These are phyloP conservation scores for Cryptomyrus ogoouensis DNA, from an alignment of 2,113 vertebrate species.

Conservation along the genomic window DNA sequence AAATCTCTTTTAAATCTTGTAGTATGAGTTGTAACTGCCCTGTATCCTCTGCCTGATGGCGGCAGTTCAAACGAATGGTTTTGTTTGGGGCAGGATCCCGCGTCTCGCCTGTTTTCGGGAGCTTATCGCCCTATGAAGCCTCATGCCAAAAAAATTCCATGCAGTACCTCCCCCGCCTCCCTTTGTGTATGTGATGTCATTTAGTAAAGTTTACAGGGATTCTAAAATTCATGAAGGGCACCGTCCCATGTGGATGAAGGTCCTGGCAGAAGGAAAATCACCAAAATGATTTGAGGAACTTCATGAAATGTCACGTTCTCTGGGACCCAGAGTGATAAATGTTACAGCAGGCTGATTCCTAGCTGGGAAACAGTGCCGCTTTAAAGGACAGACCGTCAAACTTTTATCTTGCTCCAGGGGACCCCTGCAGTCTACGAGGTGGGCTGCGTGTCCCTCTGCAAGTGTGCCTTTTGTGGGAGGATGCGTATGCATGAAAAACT, in stretches of 20 bases:
- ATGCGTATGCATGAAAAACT: neutral
- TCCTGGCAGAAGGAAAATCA: neutral
- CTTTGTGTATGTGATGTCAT: neutral
- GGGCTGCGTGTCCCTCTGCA: neutral
- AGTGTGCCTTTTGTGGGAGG: neutral
- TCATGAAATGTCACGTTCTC: slow-evolving; percentile 11
- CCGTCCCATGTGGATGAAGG: neutral
- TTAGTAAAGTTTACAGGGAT: neutral
- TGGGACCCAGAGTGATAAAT: slow-evolving; percentile 4
- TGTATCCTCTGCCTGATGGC: neutral
- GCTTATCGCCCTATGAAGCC: neutral
- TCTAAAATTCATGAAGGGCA: neutral
- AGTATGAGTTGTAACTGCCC: neutral
- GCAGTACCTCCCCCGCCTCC: neutral
- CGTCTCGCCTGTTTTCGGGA: neutral
- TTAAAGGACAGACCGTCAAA: neutral
- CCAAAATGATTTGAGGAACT: neutral
- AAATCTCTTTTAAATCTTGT: neutral
- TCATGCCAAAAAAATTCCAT: neutral
- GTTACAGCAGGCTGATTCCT: neutral
- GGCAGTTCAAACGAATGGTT: neutral
- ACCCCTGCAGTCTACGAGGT: neutral
- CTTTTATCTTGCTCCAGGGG: neutral
- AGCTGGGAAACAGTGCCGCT: neutral
- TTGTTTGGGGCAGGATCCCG: neutral